Conservation (phyloP, 2,797 vertebrate genomes). For the Microcaecilia unicolor region DNA sequence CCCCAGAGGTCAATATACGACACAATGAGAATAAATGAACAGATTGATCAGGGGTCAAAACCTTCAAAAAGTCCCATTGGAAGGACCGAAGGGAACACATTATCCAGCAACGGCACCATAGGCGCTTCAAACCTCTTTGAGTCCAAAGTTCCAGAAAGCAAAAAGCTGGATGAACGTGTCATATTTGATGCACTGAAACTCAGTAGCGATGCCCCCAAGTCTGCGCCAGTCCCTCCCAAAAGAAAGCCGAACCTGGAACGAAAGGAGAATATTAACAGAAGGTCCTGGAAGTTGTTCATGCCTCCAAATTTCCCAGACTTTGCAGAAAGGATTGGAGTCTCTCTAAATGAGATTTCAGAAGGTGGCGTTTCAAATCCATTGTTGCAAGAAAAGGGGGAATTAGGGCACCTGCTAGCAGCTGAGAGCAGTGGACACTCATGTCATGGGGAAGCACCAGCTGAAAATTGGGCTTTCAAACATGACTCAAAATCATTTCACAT, state of each 20-base stretch:
- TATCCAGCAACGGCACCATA: conserved; percentile 90
- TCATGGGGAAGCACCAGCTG: conserved; percentile 28
- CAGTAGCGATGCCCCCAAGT: conserved; percentile 77
- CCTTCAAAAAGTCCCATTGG: conserved; percentile 83
- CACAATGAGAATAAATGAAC: conserved; percentile 97
- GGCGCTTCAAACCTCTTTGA: conserved; percentile 71
- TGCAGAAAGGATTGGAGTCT: conserved; percentile 82
- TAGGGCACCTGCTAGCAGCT: conserved; percentile 51
- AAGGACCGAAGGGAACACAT: conserved; percentile 75
- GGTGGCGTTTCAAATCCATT: conserved; percentile 53
- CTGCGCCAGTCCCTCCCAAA: conserved; percentile 61
- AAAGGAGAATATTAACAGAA: conserved; percentile 87
- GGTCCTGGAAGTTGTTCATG: conserved; percentile 97
- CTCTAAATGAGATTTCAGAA: conserved; percentile 67
- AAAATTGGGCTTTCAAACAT: conserved; percentile 50
- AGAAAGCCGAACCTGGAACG: conserved; percentile 51
- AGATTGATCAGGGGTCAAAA: conserved; percentile 93
- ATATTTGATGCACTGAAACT: conserved; percentile 95
- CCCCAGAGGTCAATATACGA: conserved; percentile 96
- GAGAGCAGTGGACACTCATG: conserved; percentile 33
- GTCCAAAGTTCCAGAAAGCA: conserved; percentile 60
- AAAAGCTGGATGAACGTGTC: conserved; percentile 85
- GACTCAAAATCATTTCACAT: conserved; percentile 30
- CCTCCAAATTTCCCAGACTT: conserved; percentile 90
- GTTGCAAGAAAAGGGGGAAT: conserved; percentile 72